Base-by-base conservation (phyloP, 2,888 invertebrate species). In the Cinara cedri region DNA sequence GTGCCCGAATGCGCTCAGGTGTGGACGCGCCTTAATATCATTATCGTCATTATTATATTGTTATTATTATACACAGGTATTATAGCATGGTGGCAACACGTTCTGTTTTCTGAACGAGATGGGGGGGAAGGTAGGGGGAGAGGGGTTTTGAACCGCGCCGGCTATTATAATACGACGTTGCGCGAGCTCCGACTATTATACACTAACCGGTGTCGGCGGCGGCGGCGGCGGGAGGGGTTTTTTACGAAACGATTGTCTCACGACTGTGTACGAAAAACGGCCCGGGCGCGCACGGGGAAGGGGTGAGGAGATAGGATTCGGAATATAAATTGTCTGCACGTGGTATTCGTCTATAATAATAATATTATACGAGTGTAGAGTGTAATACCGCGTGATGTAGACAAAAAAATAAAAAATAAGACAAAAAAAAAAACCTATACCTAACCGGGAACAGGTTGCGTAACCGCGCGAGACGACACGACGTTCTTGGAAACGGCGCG, bases 201-300 rank as follows among this genome's bases (percentile, higher is more conserved):
- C n/a, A 68, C 11, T n/a, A n/a, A n/a, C n/a, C n/a, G n/a, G 24
- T 57, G 21, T 21, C 14, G 1, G 16, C 19, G 13, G 24, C 34
- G n/a, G 42, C 42, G n/a, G 21, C 3, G 46, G 6, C 19, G 65
- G 21, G 65, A 46, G 65, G 65, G 65, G 65, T n/a, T n/a, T 16
- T 70, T 70, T 70, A 54, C 19, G 54, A 70, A 70, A 70, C 54
- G 19, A 70, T 70, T 70, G 70, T 70, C 54, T 34, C n/a, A 13
- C n/a, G 19, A 51, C 8, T 26, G 6, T 34, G 34, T 3, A 34
- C 3, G 6, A 34, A 34, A 34, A 34, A 49, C n/a, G n/a, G n/a
- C n/a, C n/a, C n/a, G n/a, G n/a, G 10, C 24, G 21, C 21, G 13
- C 42, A 8, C 8, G 16, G 8, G 26, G 34, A 70, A 34, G 34